Evolutionary conservation across 1,140 invertebrate species (phyloP).

Genomic region (Micrasema minimum): DNA sequence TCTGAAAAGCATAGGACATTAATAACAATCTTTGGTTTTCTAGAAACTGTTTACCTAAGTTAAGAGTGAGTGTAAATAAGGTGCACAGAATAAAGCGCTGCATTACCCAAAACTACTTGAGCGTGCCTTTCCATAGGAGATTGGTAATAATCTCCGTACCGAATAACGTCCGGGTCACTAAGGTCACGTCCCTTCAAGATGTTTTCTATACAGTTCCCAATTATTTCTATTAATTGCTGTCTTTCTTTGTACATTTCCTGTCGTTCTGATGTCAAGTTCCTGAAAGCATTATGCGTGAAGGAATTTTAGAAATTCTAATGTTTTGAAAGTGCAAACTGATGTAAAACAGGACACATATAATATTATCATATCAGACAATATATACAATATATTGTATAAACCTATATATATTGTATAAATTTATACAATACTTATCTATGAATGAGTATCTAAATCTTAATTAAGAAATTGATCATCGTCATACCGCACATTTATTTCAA

Average conservation of each 20-base stretch:
- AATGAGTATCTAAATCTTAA: too few species aligned
- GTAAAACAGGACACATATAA: too few species aligned
- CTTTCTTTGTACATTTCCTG: conserved; percentile 45
- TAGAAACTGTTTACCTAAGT: not conserved
- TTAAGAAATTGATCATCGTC: too few species aligned
- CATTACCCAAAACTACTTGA: conserved; percentile 47
- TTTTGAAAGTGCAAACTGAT: too few species aligned
- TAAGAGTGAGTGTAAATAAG: not conserved
- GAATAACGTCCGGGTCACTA: conserved; percentile 27
- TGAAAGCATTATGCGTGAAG: conserved; percentile 24
- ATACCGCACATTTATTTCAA: too few species aligned
- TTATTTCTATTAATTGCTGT: conserved; percentile 33
- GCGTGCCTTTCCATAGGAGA: conserved; percentile 51
- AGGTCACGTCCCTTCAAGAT: conserved; percentile 42
- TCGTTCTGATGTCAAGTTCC: conserved; percentile 45
- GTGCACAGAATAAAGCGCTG: not conserved
- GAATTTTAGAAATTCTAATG: not conserved
- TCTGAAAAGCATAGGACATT: conserved; percentile 38
- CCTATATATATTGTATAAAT: too few species aligned
- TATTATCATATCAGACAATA: too few species aligned
- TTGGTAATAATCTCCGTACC: conserved; percentile 39
- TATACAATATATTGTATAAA: too few species aligned
- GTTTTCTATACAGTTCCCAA: conserved; percentile 46
- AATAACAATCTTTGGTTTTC: not conserved
- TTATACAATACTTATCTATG: too few species aligned